Evolutionary conservation across 2,888 invertebrate species (phyloP).

Genomic region (Netelia virgata): DNA sequence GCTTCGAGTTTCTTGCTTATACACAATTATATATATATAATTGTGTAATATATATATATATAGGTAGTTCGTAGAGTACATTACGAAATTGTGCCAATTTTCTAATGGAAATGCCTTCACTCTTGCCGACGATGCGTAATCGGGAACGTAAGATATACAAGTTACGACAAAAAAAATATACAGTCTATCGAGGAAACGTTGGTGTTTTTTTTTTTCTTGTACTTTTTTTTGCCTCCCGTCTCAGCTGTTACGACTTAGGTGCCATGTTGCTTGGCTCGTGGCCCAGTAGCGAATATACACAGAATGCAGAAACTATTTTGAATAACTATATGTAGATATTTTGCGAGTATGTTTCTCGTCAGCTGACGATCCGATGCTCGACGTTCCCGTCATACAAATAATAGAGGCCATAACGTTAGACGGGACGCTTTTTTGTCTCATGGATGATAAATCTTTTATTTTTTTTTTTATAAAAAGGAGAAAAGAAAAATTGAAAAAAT

Average conservation of each 20-base stretch:
- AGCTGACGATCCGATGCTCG: constrained; percentile 7
- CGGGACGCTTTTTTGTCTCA: constrained; percentile 33
- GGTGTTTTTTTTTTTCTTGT: background rate
- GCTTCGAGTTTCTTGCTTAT: constrained; percentile 2
- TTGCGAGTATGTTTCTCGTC: background rate
- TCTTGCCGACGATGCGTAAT: constrained; percentile 1
- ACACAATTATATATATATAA: background rate
- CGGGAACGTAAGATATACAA: background rate
- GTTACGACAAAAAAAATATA: background rate
- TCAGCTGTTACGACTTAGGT: background rate
- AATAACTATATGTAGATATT: background rate
- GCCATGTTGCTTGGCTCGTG: background rate
- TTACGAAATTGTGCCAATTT: constrained; percentile 29
- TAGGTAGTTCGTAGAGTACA: background rate
- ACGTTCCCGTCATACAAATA: background rate
- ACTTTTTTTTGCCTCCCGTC: background rate
- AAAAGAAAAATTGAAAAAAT: background rate
- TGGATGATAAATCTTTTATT: constrained; percentile 75
- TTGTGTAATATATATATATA: no score
- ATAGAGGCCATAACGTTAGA: background rate
- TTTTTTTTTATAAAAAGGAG: background rate
- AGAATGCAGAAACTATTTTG: background rate
- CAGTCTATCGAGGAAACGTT: background rate
- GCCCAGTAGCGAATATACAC: background rate
- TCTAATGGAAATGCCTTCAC: constrained; percentile 19